Evolutionary conservation across 2,888 invertebrate genomes (phyloP).

Genomic region (Catocala sponsa): DNA sequence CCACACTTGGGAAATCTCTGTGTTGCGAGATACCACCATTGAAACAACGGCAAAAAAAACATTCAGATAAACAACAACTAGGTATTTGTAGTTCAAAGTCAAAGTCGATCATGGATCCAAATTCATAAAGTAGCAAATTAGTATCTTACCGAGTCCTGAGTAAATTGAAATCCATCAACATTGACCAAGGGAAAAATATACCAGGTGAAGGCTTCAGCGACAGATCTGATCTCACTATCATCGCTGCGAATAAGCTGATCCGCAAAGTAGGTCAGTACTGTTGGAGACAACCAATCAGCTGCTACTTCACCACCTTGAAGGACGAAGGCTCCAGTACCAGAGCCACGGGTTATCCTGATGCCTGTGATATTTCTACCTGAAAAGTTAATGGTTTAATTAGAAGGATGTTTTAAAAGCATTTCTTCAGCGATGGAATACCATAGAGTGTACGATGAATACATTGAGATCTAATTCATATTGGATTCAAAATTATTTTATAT

Average conservation of each 20-base stretch:
- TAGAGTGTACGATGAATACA: no score
- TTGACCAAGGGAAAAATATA: slow-evolving; percentile 92
- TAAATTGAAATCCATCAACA: slow-evolving; percentile 92
- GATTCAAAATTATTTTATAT: no score
- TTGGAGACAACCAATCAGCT: slow-evolving; percentile 93
- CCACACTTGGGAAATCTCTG: no score
- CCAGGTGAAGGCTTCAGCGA: slow-evolving; percentile 90
- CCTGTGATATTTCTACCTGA: slow-evolving; percentile 83
- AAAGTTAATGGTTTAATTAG: slow-evolving; percentile 24
- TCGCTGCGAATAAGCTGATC: slow-evolving; percentile 89
- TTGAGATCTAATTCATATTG: no score
- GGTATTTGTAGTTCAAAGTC: no score
- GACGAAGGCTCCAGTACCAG: slow-evolving; percentile 65
- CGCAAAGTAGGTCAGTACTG: slow-evolving; percentile 89
- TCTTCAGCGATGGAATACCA: no score
- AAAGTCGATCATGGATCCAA: no score
- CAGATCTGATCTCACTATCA: slow-evolving; percentile 75
- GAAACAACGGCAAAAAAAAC: no score
- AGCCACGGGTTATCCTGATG: slow-evolving; percentile 70
- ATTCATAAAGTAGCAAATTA: no score
- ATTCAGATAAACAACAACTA: no score
- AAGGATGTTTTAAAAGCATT: no score
- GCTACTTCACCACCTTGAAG: slow-evolving; percentile 89
- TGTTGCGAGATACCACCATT: no score
- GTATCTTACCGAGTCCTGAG: slow-evolving; percentile 86